phyloP scores from a whole-genome alignment of 2,797 vertebrate genomes.

The Chiloscyllium punctatum region DNA sequence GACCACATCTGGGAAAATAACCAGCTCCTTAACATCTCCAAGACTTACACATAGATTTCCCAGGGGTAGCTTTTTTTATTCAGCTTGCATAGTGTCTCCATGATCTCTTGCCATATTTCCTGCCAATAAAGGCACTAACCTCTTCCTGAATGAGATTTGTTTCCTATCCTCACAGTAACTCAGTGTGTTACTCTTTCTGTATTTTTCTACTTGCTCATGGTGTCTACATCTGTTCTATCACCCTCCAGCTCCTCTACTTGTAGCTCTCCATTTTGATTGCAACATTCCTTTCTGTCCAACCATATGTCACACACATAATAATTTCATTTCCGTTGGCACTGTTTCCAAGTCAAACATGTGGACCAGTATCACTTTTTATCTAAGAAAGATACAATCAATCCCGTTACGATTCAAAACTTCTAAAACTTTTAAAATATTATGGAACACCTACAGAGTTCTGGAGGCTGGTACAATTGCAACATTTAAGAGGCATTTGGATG shows the following conservation, averaged over 20 bases:
- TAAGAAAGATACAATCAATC: background rate
- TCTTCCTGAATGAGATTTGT: background rate
- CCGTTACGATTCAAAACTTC: background rate
- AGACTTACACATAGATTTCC: background rate
- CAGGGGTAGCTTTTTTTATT: background rate
- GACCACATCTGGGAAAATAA: background rate
- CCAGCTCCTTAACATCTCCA: background rate
- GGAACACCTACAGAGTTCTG: background rate
- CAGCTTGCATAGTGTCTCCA: background rate
- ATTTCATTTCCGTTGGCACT: background rate
- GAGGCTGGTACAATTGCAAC: too few species aligned
- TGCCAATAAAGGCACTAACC: too few species aligned
- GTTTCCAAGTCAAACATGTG: background rate
- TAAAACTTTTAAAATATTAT: background rate
- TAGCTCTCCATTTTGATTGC: too few species aligned
- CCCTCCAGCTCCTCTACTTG: too few species aligned
- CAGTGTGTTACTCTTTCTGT: background rate
- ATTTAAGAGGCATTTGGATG: too few species aligned
- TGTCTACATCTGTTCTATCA: too few species aligned
- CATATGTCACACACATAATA: background rate
- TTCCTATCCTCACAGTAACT: background rate
- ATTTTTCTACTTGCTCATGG: too few species aligned
- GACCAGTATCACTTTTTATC: background rate
- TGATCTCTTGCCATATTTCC: background rate
- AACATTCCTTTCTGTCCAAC: background rate